phyloP scores from a whole-genome alignment of 2,113 vertebrate genomes.

The Carassius carassius region DNA sequence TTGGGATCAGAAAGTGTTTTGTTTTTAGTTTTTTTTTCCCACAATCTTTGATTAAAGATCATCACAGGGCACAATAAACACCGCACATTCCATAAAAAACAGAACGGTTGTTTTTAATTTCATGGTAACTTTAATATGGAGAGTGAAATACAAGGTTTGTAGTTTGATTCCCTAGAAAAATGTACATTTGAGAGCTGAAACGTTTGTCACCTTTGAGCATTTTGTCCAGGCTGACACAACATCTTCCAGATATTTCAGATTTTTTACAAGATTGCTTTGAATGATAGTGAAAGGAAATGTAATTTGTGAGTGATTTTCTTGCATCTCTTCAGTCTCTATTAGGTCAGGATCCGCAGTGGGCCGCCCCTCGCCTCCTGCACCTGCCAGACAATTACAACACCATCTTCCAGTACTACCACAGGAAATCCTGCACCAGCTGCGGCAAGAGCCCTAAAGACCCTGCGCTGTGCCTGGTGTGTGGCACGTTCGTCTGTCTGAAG shows the following conservation, averaged over 20 bases:
- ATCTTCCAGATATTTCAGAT: neutral
- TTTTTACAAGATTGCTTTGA: neutral
- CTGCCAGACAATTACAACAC: constrained; percentile 97
- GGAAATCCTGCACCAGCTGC: constrained; percentile 92
- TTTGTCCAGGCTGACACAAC: neutral
- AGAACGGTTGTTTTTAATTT: too few relatives aligned
- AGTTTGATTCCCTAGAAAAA: too few relatives aligned
- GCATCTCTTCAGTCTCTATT: constrained; percentile 80
- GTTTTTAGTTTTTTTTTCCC: too few relatives aligned
- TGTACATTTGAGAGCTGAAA: too few relatives aligned
- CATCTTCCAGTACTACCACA: constrained; percentile 99
- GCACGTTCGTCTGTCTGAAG: constrained; percentile 97
- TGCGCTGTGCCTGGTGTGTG: constrained; percentile 95
- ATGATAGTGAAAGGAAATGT: neutral
- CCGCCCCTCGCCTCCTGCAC: constrained; percentile 88
- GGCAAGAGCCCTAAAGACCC: constrained; percentile 98
- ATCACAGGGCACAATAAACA: too few relatives aligned
- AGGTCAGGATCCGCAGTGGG: constrained; percentile 89
- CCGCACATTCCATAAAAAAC: too few relatives aligned
- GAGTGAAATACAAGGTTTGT: too few relatives aligned
- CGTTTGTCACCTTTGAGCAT: neutral
- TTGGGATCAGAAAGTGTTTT: too few relatives aligned
- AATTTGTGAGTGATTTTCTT: neutral
- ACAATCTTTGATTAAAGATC: too few relatives aligned
- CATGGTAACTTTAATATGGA: too few relatives aligned